These are phyloP conservation scores for Gobio gobio DNA, from an alignment of 2,113 vertebrate genomes.

Conservation along the genomic window DNA sequence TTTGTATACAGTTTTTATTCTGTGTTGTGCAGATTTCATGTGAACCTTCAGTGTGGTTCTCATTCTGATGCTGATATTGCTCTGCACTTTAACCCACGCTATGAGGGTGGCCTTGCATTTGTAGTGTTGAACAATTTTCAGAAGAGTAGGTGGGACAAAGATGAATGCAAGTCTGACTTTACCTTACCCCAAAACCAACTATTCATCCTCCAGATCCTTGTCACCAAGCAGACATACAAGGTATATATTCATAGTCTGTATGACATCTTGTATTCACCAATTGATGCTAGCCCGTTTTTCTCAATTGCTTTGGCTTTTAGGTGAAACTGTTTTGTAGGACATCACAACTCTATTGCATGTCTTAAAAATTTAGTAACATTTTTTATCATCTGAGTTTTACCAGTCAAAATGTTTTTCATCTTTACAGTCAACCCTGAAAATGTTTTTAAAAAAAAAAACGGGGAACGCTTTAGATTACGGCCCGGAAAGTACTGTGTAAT, in stretches of 20 bases:
- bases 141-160: conserved; percentile 57
- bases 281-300: no score
- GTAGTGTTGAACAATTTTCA: conserved; percentile 72
- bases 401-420: no score
- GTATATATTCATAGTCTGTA: conserved; percentile 54
- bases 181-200: conserved; percentile 58
- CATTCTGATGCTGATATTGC: conserved; percentile 57
- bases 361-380: no score
- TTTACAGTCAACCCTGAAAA: no score
- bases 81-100: conserved; percentile 77
- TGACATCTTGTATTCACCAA: no score
- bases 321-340: no score
- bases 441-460: no score
- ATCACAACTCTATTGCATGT: no score
- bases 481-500: no score
- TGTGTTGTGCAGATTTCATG: conserved; percentile 57
- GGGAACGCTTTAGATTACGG: no score
- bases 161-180: conserved; percentile 60
- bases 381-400: no score
- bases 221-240: conserved; percentile 59
- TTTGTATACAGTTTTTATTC: background rate
- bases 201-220: conserved; percentile 69
- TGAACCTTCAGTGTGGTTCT: conserved; percentile 67
- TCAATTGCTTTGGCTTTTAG: no score
- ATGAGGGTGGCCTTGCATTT: conserved; percentile 24